These are phyloP conservation scores for Dasysyrphus tricinctus DNA, from an alignment of 2,888 invertebrate species.

Conservation along the genomic window DNA sequence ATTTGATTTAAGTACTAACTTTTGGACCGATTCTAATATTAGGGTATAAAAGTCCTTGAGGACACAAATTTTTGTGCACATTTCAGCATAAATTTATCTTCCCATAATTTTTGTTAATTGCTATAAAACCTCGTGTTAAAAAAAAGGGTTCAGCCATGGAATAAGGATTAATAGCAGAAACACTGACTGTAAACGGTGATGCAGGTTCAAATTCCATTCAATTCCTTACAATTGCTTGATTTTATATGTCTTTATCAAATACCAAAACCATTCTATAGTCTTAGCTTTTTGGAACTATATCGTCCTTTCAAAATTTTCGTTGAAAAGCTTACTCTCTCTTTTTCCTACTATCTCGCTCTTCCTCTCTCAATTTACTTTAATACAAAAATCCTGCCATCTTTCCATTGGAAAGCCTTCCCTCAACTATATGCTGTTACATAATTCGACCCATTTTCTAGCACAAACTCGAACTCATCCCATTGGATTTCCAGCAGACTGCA, in stretches of 20 bases:
- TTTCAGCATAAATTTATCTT: no score
- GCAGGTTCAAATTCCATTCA: no score
- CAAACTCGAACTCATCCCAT: slow-evolving; percentile 77
- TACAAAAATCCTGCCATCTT: slow-evolving; percentile 31
- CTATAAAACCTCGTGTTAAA: no score
- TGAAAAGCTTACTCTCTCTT: background rate
- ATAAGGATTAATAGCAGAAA: no score
- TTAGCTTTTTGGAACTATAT: background rate
- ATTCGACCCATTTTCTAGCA: slow-evolving; percentile 67
- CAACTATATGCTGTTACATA: slow-evolving; percentile 65
- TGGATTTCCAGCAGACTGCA: slow-evolving; percentile 81
- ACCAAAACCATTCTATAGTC: background rate
- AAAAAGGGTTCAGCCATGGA: no score
- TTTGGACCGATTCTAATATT: no score
- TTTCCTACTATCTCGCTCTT: background rate
- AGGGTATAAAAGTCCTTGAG: no score
- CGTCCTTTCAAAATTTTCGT: background rate
- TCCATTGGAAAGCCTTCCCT: slow-evolving; percentile 54
- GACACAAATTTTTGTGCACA: no score
- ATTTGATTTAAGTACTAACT: no score
- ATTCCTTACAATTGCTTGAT: no score
- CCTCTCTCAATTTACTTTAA: background rate
- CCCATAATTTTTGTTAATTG: no score
- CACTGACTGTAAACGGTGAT: no score
- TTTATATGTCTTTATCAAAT: background rate